Percentiles rank a stretch among this genome's conserved stretches.
phyloP scores from a whole-genome alignment of 2,888 invertebrate genomes.

The Corythucha ciliata region DNA sequence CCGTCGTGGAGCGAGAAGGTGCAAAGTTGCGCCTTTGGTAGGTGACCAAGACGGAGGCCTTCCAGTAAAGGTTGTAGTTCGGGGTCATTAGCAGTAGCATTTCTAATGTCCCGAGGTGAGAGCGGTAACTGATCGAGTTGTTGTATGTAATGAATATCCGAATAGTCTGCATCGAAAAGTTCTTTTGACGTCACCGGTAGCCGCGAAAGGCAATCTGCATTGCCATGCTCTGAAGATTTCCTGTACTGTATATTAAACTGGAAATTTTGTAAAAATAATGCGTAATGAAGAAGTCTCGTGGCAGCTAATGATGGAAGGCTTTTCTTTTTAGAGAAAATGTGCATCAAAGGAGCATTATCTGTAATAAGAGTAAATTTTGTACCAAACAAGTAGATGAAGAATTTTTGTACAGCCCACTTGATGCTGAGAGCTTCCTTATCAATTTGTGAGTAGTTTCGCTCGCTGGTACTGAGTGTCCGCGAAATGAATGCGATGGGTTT shows the following conservation, averaged over 20 bases:
- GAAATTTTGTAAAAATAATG: conserved; percentile 20
- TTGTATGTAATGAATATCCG: conserved; percentile 8
- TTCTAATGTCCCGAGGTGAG: conserved; percentile 5
- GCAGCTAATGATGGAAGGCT: conserved; percentile 9
- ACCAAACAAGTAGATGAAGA: conserved; percentile 40
- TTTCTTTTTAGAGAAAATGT: conserved; percentile 15
- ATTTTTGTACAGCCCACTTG: conserved; percentile 39
- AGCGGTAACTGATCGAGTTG: conserved; percentile 8
- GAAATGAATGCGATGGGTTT: conserved; percentile 10
- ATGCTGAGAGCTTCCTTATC: conserved; percentile 31
- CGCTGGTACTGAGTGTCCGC: conserved; percentile 5
- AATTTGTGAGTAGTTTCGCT: conserved; percentile 25
- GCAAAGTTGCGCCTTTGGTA: no score
- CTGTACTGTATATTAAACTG: conserved; percentile 19
- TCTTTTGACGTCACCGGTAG: conserved; percentile 11
- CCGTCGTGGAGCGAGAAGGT: conserved; percentile 13
- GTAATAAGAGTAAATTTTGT: conserved; percentile 38
- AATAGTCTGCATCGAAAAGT: background rate
- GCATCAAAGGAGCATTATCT: conserved; percentile 39
- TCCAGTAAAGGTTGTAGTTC: no score
- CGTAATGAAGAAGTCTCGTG: conserved; percentile 12
- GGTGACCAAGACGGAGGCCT: no score
- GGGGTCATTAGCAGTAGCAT: conserved; percentile 9
- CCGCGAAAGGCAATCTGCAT: conserved; percentile 18
- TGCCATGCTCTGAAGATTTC: conserved; percentile 13